Base-by-base conservation (phyloP, 2,797 vertebrate genomes). In the Typhlichthys eigenmanni region DNA sequence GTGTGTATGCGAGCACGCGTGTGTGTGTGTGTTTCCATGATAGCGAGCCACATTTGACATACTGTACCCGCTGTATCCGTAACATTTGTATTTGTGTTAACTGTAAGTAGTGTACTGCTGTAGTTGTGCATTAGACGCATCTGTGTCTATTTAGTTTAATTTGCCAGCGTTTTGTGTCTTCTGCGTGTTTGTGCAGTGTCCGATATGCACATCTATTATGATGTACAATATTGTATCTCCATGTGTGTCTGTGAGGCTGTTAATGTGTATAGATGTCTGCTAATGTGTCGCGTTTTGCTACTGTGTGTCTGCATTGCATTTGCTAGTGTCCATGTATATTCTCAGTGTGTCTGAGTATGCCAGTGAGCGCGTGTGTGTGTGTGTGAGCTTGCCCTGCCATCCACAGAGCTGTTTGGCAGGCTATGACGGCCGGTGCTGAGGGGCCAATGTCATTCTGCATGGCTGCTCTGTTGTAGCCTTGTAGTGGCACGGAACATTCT, bases 361-460 rank as follows among this genome's bases (percentile, higher is more conserved):
- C 17, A 58, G 34, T 56, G 3, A 24, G 50, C n/a, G 24, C 2
- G 24, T 24, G 24, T 24, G 24, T 29, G 62, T 65, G 68, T 71
- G 64, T 85, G 79, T 82, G 56, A 53, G 76, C 47, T 62, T 34
- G 47, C 56, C 60, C 74, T 71, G 62, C 75, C 77, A 75, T 85
- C 78, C 80, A 72, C 74, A 68, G 73, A 65, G 49, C 72, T 78
- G 74, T 79, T 74, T 85, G 86, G 81, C 84, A 84, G 85, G 71
- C 82, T 76, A 80, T 72, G 75, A 80, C 76, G 69, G 79, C 69
- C 79, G 78, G 17, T 61, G 64, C 66, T 9, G 8, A 66, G 57
- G n/a, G 51, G 55, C 51, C 52, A 29, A 9, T 88, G 85, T 83
- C 76, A 85, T 84, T 91, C 83, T 86, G 84, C 85, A 83, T 68